phyloP scores from a whole-genome alignment of 2,888 invertebrate species.

The Meiosimyza platycephala region DNA sequence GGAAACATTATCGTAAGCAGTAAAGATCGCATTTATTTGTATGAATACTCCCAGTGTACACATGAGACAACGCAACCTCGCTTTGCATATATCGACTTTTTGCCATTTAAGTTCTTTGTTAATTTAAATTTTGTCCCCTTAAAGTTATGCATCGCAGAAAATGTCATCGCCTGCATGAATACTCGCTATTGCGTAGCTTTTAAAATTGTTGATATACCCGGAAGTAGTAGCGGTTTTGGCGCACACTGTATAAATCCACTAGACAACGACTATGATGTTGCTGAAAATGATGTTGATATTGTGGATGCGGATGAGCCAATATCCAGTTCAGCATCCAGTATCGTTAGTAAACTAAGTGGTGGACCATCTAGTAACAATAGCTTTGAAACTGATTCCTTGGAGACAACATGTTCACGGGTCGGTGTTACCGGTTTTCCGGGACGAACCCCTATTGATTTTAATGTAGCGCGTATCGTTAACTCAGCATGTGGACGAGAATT shows the following conservation, averaged over 20 bases:
- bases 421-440: slow-evolving; percentile 53
- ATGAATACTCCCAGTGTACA: slow-evolving; percentile 74
- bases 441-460: slow-evolving; percentile 62
- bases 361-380: slow-evolving; percentile 60
- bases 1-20: slow-evolving; percentile 64
- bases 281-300: slow-evolving; percentile 44
- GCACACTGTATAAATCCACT: slow-evolving; percentile 10
- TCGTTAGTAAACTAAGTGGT: slow-evolving; percentile 59
- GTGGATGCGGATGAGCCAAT: slow-evolving; percentile 55
- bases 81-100: slow-evolving; percentile 77
- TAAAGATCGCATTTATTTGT: slow-evolving; percentile 67
- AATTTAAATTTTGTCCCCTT: slow-evolving; percentile 74
- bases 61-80: slow-evolving; percentile 74
- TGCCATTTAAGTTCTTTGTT: slow-evolving; percentile 74
- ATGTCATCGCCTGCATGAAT: slow-evolving; percentile 75
- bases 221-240: slow-evolving; percentile 39
- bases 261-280: slow-evolving; percentile 43
- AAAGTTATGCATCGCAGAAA: slow-evolving; percentile 74
- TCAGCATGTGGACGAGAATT: slow-evolving; percentile 63
- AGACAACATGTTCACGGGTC: slow-evolving; percentile 58
- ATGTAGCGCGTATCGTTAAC: slow-evolving; percentile 64
- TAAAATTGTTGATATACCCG: slow-evolving; percentile 67
- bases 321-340: slow-evolving; percentile 58
- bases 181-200: slow-evolving; percentile 74
- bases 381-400: slow-evolving; percentile 63